These are phyloP conservation scores for Diloba caeruleocephala DNA, from an alignment of 2,888 invertebrate genomes.

Conservation along the genomic window DNA sequence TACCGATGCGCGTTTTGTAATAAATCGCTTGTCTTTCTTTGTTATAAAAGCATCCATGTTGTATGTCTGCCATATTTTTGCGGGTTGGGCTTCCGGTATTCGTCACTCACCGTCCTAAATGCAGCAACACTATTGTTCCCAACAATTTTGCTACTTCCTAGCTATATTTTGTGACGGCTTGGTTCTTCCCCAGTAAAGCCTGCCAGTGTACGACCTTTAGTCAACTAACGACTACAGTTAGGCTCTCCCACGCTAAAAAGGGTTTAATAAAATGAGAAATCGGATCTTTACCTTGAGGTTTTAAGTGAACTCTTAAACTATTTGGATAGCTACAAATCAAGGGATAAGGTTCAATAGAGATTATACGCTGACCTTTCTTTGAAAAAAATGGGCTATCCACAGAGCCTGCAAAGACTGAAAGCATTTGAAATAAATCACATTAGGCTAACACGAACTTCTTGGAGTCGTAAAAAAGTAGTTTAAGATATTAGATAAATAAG, in stretches of 20 bases:
- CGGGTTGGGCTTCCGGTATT: no score
- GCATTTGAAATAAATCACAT: slow-evolving; percentile 26
- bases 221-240: no score
- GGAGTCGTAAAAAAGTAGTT: background rate
- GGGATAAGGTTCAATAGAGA: slow-evolving; percentile 12
- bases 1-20: no score
- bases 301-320: slow-evolving; percentile 10
- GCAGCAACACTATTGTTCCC: no score
- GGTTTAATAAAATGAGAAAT: slow-evolving; percentile 5
- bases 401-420: background rate
- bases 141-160: no score
- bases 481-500: slow-evolving; percentile 19
- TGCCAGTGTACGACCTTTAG: no score
- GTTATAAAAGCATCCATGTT: no score
- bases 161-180: no score
- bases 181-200: no score
- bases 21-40: no score
- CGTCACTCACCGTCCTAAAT: no score
- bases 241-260: slow-evolving; percentile 3
- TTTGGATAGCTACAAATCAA: slow-evolving; percentile 21
- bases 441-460: slow-evolving; percentile 5
- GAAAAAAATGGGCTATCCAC: background rate
- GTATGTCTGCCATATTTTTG: no score
- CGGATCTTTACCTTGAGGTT: background rate
- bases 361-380: slow-evolving; percentile 24